Conservation (phyloP, 1,140 invertebrate species). For the Cataglyphis hispanica region DNA sequence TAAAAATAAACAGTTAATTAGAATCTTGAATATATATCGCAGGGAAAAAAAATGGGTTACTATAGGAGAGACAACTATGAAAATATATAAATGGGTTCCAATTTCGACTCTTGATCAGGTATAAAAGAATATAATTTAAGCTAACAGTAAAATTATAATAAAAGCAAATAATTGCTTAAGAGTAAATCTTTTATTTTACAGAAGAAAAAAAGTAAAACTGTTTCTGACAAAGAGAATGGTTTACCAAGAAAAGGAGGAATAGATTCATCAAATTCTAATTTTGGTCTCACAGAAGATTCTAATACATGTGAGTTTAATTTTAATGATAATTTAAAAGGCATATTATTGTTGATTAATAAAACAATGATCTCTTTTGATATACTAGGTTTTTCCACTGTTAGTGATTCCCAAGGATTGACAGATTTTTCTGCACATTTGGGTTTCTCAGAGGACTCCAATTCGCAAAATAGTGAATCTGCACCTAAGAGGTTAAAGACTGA, state of each 20-base stretch:
- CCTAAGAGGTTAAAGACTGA: conserved; percentile 93
- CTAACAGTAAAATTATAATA: neutral
- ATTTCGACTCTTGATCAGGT: conserved; percentile 92
- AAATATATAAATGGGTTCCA: conserved; percentile 99
- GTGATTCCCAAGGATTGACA: conserved; percentile 94
- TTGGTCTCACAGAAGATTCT: conserved; percentile 94
- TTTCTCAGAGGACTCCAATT: conserved; percentile 96
- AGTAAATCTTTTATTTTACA: conserved; percentile 79
- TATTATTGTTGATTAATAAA: conserved; percentile 2
- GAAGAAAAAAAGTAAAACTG: conserved; percentile 89
- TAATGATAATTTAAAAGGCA: neutral
- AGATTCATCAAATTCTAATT: conserved; percentile 93
- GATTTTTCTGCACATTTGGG: conserved; percentile 94
- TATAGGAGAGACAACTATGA: conserved; percentile 99
- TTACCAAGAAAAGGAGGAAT: conserved; percentile 89
- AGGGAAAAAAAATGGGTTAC: conserved; percentile 99
- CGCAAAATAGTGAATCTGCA: conserved; percentile 93
- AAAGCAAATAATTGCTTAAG: conserved; percentile 26
- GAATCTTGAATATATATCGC: conserved; percentile 68
- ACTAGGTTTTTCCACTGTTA: conserved; percentile 95
- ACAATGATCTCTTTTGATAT: conserved; percentile 70
- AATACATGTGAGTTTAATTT: conserved; percentile 92
- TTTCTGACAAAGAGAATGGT: conserved; percentile 93
- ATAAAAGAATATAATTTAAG: conserved; percentile 22
- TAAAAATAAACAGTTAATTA: neutral